Evolutionary conservation across 2,797 vertebrate species (phyloP).

Genomic region (Streptopelia turtur): DNA sequence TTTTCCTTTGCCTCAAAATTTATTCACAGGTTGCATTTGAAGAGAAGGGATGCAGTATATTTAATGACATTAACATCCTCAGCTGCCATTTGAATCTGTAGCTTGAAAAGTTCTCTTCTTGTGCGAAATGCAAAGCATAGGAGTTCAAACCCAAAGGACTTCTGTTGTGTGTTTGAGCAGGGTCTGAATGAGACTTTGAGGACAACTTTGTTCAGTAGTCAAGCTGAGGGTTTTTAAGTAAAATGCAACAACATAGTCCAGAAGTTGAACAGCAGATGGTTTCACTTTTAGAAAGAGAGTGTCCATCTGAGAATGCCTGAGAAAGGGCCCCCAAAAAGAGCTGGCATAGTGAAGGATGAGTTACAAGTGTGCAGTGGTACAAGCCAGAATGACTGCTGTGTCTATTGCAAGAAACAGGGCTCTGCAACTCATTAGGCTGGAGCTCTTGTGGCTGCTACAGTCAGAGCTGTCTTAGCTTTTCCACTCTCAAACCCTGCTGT

Average conservation of each 20-base stretch:
- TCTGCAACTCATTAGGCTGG: constrained; percentile 6
- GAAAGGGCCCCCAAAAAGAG: background rate
- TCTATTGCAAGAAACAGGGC: background rate
- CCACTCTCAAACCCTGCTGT: constrained; percentile 15
- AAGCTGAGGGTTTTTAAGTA: background rate
- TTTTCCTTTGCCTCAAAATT: background rate
- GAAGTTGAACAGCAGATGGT: background rate
- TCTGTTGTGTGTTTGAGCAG: background rate
- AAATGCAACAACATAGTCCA: background rate
- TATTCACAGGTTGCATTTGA: background rate
- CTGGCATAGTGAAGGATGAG: background rate
- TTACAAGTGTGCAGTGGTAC: background rate
- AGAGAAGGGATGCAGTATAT: background rate
- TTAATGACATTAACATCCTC: background rate
- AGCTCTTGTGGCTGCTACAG: background rate
- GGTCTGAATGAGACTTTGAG: background rate
- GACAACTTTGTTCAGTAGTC: background rate
- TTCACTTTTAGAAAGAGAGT: background rate
- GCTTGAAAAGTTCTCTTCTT: background rate
- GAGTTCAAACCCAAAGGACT: background rate
- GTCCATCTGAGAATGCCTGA: background rate
- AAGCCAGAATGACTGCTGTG: background rate
- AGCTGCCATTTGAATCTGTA: background rate
- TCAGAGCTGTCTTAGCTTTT: constrained; percentile 4
- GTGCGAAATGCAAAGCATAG: background rate